A percentile compares a stretch with the other conserved stretches of the same genome.
These are phyloP conservation scores for Aix galericulata DNA, from an alignment of 2,113 vertebrate species.

Conservation along the genomic window DNA sequence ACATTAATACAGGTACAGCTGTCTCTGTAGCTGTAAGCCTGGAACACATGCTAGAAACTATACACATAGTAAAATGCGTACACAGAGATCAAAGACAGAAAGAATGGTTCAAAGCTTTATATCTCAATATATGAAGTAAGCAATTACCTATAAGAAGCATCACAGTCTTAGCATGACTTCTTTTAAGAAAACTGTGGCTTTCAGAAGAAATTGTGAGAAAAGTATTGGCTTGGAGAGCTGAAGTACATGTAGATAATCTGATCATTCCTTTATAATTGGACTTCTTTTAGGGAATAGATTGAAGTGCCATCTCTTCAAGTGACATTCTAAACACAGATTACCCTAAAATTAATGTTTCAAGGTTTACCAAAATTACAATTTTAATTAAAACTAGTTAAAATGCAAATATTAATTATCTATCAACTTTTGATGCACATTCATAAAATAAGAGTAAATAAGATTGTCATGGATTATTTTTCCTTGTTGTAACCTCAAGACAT, in stretches of 20 bases:
- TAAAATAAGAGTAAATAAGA: background rate
- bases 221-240: background rate
- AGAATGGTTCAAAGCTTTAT: background rate
- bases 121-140: background rate
- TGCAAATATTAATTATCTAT: background rate
- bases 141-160: background rate
- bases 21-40: background rate
- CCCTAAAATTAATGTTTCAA: background rate
- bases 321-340: background rate
- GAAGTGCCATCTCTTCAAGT: background rate
- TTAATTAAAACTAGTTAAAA: background rate
- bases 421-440: background rate
- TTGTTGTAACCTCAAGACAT: background rate
- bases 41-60: background rate
- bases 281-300: background rate
- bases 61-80: background rate
- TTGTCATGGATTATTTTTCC: background rate
- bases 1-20: no score
- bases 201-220: background rate
- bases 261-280: background rate
- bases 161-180: accelerated
- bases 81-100: background rate
- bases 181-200: background rate
- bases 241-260: background rate
- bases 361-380: background rate